Percentiles rank a stretch among this genome's conserved stretches.
Conservation (phyloP, 2,888 invertebrate genomes). For the Caenorhabditis sp. region DNA sequence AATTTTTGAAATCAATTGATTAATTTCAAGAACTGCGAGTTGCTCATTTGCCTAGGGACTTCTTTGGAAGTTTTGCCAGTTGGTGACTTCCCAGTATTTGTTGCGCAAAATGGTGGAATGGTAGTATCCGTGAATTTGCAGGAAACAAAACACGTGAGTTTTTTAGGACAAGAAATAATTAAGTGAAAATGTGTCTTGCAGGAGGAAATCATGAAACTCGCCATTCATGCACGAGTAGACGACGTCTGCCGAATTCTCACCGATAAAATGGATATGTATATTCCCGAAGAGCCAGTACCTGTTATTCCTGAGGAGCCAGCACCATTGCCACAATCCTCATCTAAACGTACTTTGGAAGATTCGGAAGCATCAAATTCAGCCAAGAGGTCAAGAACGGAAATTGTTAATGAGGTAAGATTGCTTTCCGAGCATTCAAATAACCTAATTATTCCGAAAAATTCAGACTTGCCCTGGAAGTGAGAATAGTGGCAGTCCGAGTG, state of each 20-base stretch:
- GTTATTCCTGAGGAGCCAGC: no score
- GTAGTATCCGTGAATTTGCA: slow-evolving; percentile 94
- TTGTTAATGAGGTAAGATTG: no score
- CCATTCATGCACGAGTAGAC: slow-evolving; percentile 2
- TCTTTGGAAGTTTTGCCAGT: slow-evolving; percentile 96
- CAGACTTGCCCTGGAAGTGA: no score
- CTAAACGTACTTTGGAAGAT: no score
- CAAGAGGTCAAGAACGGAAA: no score
- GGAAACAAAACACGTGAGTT: slow-evolving; percentile 90
- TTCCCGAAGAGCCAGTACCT: not conserved
- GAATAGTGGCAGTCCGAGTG: no score
- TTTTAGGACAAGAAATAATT: not conserved
- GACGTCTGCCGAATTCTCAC: not conserved
- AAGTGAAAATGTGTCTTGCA: not conserved
- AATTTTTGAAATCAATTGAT: not conserved
- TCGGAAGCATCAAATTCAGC: no score
- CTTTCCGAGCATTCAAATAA: no score
- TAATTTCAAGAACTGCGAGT: slow-evolving; percentile 77
- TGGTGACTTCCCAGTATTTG: slow-evolving; percentile 87
- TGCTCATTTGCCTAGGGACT: slow-evolving; percentile 94
- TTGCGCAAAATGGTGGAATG: slow-evolving; percentile 85
- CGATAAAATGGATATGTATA: not conserved
- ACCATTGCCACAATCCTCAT: no score
- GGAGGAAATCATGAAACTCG: not conserved
- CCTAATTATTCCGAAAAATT: no score